Conservation (phyloP, 1,140 invertebrate species). For the Trachymyrmex cornetzi region DNA sequence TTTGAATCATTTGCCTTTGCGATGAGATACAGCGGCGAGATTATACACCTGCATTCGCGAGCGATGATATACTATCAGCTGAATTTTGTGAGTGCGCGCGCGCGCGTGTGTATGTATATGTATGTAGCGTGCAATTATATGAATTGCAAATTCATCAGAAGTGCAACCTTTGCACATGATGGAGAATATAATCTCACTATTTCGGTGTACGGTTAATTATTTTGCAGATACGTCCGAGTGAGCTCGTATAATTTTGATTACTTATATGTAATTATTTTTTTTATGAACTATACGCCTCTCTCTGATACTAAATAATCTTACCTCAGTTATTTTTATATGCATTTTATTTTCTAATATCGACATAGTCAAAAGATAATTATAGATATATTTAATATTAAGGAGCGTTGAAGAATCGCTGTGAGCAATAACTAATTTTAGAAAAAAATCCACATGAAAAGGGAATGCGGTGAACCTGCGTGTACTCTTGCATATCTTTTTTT, state of each 20-base stretch:
- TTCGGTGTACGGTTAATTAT: constrained; percentile 33
- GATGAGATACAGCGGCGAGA: neutral
- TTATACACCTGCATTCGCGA: constrained; percentile 15
- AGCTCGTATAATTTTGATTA: constrained; percentile 9
- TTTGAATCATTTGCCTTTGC: constrained; percentile 47
- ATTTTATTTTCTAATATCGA: neutral
- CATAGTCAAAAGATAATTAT: neutral
- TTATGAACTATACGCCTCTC: neutral
- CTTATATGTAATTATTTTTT: constrained; percentile 20
- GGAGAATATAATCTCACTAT: constrained; percentile 41
- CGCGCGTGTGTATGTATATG: neutral
- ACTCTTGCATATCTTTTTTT: neutral
- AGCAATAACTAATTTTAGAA: constrained; percentile 1
- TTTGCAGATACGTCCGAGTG: constrained; percentile 21
- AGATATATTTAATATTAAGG: neutral
- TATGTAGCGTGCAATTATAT: constrained; percentile 37
- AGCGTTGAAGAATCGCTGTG: neutral
- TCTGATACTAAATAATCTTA: neutral
- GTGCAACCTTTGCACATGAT: constrained; percentile 10
- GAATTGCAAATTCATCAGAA: constrained; percentile 55
- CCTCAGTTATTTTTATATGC: neutral
- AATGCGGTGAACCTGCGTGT: neutral
- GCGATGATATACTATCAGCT: constrained; percentile 33
- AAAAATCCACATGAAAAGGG: constrained; percentile 1
- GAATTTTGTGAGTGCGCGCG: neutral